Percentiles rank a stretch among this genome's conserved stretches.
phyloP scores from a whole-genome alignment of 2,113 vertebrate genomes.

The Lampris megalopsis region DNA sequence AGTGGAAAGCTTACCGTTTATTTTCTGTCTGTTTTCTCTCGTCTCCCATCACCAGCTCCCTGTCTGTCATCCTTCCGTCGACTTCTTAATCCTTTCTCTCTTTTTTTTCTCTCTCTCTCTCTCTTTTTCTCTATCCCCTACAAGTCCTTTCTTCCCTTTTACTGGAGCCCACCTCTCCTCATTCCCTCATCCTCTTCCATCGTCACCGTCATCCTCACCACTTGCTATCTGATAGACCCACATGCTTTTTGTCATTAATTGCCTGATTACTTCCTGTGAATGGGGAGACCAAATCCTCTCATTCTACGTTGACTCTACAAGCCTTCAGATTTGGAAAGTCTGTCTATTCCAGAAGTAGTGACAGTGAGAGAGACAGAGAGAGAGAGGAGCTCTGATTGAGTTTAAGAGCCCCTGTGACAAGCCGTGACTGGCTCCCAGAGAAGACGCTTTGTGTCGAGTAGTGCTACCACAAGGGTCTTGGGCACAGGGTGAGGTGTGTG shows the following conservation, averaged over 20 bases:
- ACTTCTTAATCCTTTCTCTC: conserved; percentile 58
- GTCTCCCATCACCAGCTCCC: conserved; percentile 41
- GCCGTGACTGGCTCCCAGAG: conserved; percentile 62
- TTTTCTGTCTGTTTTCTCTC: conserved; percentile 58
- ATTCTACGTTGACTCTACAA: conserved; percentile 60
- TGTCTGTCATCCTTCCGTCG: conserved; percentile 62
- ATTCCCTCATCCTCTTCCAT: conserved; percentile 16
- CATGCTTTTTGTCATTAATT: conserved; percentile 83
- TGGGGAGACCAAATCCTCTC: conserved; percentile 81
- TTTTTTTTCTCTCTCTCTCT: conserved; percentile 23
- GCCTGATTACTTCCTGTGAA: conserved; percentile 81
- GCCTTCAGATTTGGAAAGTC: conserved; percentile 74
- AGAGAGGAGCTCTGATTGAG: conserved; percentile 42
- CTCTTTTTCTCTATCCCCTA: conserved; percentile 37
- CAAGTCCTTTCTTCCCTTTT: conserved; percentile 34
- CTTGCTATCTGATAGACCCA: conserved; percentile 77
- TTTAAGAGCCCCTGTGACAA: conserved; percentile 70
- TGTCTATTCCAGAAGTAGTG: conserved; percentile 56
- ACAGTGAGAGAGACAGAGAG: conserved; percentile 26
- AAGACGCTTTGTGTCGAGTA: conserved; percentile 64
- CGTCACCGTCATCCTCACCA: conserved; percentile 14
- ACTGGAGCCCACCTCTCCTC: conserved; percentile 35
- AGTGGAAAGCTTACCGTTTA: conserved; percentile 58
- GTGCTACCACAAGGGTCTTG: conserved; percentile 9
- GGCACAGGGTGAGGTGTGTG: not conserved